Base-by-base conservation (phyloP, 2,113 vertebrate genomes). In the Lutjanus erythropterus region DNA sequence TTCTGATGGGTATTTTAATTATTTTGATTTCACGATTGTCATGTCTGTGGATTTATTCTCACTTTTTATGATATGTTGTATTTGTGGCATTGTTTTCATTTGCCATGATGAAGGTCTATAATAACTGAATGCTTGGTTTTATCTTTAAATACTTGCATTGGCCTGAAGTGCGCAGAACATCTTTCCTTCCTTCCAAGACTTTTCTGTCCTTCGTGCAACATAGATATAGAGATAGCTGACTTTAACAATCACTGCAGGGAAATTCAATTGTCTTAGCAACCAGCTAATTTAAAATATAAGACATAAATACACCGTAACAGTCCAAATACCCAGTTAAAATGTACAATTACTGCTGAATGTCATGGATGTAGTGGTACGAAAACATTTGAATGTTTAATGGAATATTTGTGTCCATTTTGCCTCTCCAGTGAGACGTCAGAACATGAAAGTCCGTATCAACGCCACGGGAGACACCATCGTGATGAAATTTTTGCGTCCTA, bases 381-480 rank as follows among this genome's bases (percentile, higher is more conserved):
- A 27, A 25, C 23, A 37, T 23, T 29, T 50, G 21, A 27, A 49
- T 4, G 8, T 23, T 31, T 42, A 56, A 55, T 50, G 21, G 11
- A 59, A 37, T 12, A n/a, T 3, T 47, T 37, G 2, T 55, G 8
- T 80, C n/a, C 16, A 81, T 80, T 23, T 23, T 88, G 31, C 29
- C 39, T 87, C 46, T 8, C 1, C 86, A 99, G 97, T 95, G 90
- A 97, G 96, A 89, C 96, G 92, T 62, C 95, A 98, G 86, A 97
- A 89, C 84, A 95, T 98, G 91, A 98, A 97, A 89, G 97, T 99
- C 71, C 96, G 96, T 49, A 97, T 99, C 91, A 99, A 96, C 25
- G 95, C 96, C 27, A 97, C 96, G 21, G 96, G 95, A 59, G 97
- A 99, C 94, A 98, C 97, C 0, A 94, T 99, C 29, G 88, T 96